These are phyloP conservation scores for Eulemur rubriventer DNA, from an alignment of 2,797 vertebrate genomes.

Conservation along the genomic window DNA sequence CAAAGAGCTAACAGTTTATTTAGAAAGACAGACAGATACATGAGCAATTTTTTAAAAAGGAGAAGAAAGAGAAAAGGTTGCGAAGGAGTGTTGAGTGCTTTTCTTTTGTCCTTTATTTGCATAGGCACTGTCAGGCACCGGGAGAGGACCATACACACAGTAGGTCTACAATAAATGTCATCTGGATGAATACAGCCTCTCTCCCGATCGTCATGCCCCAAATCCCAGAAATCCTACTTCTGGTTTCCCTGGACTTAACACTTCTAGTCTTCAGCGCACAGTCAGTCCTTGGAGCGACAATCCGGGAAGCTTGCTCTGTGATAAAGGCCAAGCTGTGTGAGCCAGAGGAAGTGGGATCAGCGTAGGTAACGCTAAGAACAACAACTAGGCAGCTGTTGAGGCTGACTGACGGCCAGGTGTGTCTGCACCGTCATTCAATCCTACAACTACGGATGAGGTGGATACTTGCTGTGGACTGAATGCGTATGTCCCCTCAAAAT, in stretches of 20 bases:
- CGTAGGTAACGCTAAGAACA: not conserved
- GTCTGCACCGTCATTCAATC: not conserved
- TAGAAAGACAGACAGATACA: not conserved
- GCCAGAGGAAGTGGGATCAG: not conserved
- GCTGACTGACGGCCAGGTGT: not conserved
- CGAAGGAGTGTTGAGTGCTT: not conserved
- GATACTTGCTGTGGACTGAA: not conserved
- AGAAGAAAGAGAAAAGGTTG: not conserved
- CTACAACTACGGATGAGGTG: not conserved
- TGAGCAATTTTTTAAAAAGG: not conserved
- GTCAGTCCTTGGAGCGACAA: not conserved
- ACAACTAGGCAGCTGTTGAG: not conserved
- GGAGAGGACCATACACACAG: not conserved
- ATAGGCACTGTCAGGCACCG: accelerated
- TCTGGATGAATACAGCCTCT: not conserved
- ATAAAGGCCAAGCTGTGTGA: not conserved
- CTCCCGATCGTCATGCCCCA: not conserved
- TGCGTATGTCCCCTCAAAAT: not conserved
- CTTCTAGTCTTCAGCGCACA: not conserved
- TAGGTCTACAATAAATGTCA: too few species aligned
- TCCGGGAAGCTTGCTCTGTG: not conserved
- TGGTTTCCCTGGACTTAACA: not conserved
- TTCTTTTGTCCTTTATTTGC: not conserved
- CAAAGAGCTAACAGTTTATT: not conserved
- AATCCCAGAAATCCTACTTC: not conserved